These are phyloP conservation scores for Scylla paramamosain DNA, from an alignment of 1,140 invertebrate genomes.

Conservation along the genomic window DNA sequence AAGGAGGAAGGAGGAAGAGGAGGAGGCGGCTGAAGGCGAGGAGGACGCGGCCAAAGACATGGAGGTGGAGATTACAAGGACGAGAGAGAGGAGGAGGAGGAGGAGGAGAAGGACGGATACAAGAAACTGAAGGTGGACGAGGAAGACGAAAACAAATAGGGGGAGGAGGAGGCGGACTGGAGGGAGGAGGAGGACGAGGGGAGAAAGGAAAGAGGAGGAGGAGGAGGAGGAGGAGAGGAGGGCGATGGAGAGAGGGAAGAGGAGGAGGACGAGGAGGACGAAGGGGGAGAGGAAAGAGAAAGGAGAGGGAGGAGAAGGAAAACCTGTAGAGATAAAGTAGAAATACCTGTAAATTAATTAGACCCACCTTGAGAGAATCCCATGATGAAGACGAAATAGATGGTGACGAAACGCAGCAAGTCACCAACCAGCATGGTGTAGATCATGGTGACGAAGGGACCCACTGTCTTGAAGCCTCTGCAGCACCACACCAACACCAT, in stretches of 20 bases:
- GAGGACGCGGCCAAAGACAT: neutral
- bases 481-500: conserved; percentile 66
- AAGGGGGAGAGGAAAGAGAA: neutral
- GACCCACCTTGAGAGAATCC: conserved; percentile 96
- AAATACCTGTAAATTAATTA: neutral
- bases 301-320: neutral
- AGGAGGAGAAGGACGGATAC: neutral
- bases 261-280: no score
- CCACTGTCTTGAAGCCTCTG: conserved; percentile 98
- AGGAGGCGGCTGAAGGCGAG: neutral
- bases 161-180: neutral
- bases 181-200: no score
- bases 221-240: no score
- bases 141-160: neutral
- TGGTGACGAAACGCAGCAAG: conserved; percentile 95
- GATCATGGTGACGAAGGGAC: conserved; percentile 99
- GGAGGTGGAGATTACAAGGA: neutral
- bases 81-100: neutral
- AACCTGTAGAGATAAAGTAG: neutral
- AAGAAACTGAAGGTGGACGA: neutral
- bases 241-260: no score
- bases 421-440: conserved; percentile 99
- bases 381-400: conserved; percentile 98
- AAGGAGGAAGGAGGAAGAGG: neutral
- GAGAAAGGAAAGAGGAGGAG: no score